phyloP scores from a whole-genome alignment of 1,140 invertebrate genomes.

The Pseudomyrmex sp. region DNA sequence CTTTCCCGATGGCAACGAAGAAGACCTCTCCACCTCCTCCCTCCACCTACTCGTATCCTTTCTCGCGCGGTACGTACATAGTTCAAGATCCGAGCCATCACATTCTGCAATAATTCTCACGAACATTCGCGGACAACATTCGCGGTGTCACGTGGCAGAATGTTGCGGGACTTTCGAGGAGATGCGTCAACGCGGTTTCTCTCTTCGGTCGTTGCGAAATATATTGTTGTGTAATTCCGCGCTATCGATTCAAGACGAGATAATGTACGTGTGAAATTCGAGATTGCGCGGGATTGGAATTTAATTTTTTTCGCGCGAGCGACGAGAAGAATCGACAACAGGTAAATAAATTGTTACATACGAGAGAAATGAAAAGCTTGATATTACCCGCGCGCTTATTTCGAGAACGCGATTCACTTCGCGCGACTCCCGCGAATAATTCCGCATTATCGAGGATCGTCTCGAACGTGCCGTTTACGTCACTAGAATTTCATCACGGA shows the following conservation, averaged over 20 bases:
- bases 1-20: constrained; percentile 79
- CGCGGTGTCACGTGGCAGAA: constrained; percentile 27
- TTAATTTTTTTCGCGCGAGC: background rate
- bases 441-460: background rate
- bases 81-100: constrained; percentile 61
- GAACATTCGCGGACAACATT: constrained; percentile 48
- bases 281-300: background rate
- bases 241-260: constrained; percentile 19
- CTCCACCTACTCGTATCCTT: constrained; percentile 67
- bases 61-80: constrained; percentile 66
- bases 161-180: constrained; percentile 37
- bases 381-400: background rate
- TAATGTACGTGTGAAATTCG: background rate
- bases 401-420: too few species aligned
- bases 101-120: constrained; percentile 54
- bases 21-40: constrained; percentile 56
- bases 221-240: constrained; percentile 29
- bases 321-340: too few species aligned
- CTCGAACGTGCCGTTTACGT: constrained; percentile 25
- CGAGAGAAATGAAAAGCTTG: too few species aligned
- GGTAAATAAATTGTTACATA: too few species aligned
- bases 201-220: constrained; percentile 42
- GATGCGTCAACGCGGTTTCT: constrained; percentile 49
- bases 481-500: constrained; percentile 38
- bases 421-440: too few species aligned